Conservation (phyloP, 2,113 vertebrate genomes). For the Caranx ignobilis region DNA sequence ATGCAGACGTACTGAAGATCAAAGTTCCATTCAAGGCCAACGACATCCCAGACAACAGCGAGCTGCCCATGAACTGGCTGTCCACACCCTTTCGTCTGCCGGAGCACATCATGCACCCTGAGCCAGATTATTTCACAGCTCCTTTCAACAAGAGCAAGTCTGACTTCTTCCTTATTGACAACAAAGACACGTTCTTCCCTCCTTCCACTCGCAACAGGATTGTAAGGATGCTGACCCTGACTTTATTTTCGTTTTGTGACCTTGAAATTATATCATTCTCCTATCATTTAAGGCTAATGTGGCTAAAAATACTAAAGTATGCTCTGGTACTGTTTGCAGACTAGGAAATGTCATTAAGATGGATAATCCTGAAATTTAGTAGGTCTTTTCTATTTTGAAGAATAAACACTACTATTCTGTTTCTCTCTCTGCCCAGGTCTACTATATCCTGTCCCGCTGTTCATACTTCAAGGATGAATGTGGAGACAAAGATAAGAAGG, state of each 20-base stretch:
- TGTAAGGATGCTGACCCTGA: constrained; percentile 81
- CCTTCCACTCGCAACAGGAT: constrained; percentile 96
- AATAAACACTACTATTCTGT: background rate
- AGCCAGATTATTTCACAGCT: constrained; percentile 92
- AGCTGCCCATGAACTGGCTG: constrained; percentile 86
- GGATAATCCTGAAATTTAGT: background rate
- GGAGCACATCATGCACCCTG: constrained; percentile 87
- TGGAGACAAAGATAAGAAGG: constrained; percentile 91
- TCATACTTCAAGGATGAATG: constrained; percentile 89
- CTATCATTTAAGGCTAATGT: background rate
- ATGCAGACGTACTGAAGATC: constrained; percentile 95
- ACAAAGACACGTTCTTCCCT: constrained; percentile 90
- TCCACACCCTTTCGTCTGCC: constrained; percentile 88
- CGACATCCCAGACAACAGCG: constrained; percentile 83
- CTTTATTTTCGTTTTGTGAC: constrained; percentile 18
- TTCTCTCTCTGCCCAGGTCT: constrained; percentile 85
- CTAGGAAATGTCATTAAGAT: background rate
- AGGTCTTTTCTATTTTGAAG: background rate
- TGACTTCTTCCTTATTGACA: constrained; percentile 92
- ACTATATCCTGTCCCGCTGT: constrained; percentile 95
- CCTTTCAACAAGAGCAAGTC: constrained; percentile 91
- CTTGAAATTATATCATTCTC: background rate
- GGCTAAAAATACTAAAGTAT: background rate
- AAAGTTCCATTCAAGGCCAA: constrained; percentile 93
- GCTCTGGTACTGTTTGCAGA: background rate